Conservation (phyloP, 1,140 invertebrate species). For the Platorchestia sp. region DNA sequence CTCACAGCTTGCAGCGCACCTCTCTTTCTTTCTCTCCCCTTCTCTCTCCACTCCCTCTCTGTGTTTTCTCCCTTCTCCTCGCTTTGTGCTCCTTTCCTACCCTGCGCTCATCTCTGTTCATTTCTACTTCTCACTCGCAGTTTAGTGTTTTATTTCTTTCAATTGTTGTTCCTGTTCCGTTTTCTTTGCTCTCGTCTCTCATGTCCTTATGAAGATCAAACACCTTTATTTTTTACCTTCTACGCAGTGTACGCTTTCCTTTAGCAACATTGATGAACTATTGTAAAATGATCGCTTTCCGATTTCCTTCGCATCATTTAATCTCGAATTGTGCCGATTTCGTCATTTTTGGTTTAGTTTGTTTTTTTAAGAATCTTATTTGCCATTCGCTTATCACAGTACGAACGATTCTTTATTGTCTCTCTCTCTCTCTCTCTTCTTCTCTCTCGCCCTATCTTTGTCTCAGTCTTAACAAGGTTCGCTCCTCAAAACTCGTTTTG, state of each 20-base stretch:
- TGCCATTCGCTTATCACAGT: not conserved
- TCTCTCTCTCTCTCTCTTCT: too few species aligned
- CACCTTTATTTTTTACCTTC: not conserved
- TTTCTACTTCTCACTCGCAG: not conserved
- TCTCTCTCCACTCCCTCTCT: not conserved
- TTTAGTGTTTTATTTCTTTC: not conserved
- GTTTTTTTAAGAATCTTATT: not conserved
- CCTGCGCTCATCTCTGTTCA: not conserved
- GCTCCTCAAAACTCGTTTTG: not conserved
- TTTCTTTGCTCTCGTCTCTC: not conserved
- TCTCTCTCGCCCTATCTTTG: too few species aligned
- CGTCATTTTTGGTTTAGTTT: not conserved
- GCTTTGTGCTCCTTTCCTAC: not conserved
- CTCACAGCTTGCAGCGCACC: constrained; percentile 23
- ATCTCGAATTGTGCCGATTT: not conserved
- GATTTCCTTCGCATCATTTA: not conserved
- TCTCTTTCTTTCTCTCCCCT: not conserved
- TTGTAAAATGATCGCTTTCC: too few species aligned
- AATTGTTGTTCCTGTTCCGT: not conserved
- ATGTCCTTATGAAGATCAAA: not conserved
- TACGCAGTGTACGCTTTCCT: not conserved
- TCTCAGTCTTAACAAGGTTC: not conserved
- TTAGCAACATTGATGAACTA: not conserved
- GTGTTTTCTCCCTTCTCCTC: not conserved
- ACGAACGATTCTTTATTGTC: not conserved